These are phyloP conservation scores for Sycophaga agraensis DNA, from an alignment of 1,140 invertebrate species.

Conservation along the genomic window DNA sequence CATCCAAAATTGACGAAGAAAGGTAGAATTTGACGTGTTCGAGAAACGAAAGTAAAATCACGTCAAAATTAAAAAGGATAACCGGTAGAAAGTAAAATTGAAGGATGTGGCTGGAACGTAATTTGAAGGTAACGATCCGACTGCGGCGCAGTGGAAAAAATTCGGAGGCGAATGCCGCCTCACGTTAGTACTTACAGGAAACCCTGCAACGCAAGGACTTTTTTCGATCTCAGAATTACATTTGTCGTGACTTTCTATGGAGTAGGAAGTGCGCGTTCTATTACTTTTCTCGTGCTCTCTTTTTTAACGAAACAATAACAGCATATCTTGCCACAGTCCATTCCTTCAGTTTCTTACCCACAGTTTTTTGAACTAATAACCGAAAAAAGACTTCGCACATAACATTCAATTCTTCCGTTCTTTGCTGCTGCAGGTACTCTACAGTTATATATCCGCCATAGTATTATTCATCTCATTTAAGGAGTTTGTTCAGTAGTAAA, in stretches of 20 bases:
- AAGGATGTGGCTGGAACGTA: not conserved
- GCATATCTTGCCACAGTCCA: not conserved
- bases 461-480: too few relatives aligned
- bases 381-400: too few relatives aligned
- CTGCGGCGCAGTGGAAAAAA: not conserved
- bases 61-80: not conserved
- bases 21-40: not conserved
- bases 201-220: not conserved
- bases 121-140: not conserved
- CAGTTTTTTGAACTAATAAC: too few relatives aligned
- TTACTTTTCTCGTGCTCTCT: not conserved
- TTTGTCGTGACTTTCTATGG: conserved; percentile 4
- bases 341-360: too few relatives aligned
- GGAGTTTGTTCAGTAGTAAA: too few relatives aligned
- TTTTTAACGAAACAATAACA: not conserved
- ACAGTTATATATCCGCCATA: too few relatives aligned
- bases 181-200: not conserved
- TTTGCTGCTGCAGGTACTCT: too few relatives aligned
- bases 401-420: too few relatives aligned
- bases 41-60: not conserved
- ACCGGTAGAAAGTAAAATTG: conserved; percentile 3
- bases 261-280: not conserved
- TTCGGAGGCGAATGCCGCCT: not conserved
- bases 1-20: not conserved
- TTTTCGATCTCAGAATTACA: not conserved